Conservation (phyloP, 1,140 invertebrate species). For the Mactra quadrangularis region DNA sequence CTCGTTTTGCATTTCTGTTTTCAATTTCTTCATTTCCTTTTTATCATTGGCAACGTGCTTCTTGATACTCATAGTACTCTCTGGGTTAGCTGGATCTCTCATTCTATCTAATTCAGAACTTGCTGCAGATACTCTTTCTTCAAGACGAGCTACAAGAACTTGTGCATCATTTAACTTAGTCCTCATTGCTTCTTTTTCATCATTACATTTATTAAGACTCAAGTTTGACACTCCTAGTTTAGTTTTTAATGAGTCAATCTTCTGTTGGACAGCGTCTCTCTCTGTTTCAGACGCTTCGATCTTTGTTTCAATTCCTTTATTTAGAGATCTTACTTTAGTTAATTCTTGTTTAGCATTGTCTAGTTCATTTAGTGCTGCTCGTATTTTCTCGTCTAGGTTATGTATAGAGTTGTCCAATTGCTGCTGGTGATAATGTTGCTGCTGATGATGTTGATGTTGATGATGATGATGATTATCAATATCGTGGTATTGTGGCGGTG, state of each 20-base stretch:
- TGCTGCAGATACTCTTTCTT: slow-evolving; percentile 42
- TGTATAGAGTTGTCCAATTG: not conserved
- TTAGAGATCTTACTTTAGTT: slow-evolving; percentile 23
- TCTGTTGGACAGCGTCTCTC: slow-evolving; percentile 6
- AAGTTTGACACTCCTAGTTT: slow-evolving; percentile 49
- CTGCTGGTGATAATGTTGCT: not conserved
- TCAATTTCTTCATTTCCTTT: slow-evolving; percentile 58
- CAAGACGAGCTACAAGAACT: slow-evolving; percentile 51
- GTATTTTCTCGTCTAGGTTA: slow-evolving; percentile 40
- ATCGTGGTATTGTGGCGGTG: slow-evolving; percentile 36
- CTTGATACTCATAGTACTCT: slow-evolving; percentile 44
- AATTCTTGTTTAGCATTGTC: slow-evolving; percentile 51
- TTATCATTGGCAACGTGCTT: slow-evolving; percentile 50
- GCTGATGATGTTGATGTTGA: not conserved
- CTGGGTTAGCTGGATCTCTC: slow-evolving; percentile 58
- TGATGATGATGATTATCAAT: not conserved
- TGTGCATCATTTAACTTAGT: slow-evolving; percentile 49
- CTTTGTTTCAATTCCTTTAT: slow-evolving; percentile 43
- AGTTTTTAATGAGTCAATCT: slow-evolving; percentile 33
- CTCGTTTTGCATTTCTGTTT: slow-evolving; percentile 33
- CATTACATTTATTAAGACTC: slow-evolving; percentile 41
- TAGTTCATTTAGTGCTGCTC: slow-evolving; percentile 15
- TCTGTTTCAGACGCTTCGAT: slow-evolving; percentile 35
- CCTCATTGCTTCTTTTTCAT: slow-evolving; percentile 50
- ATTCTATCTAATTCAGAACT: slow-evolving; percentile 43